A percentile compares a stretch with the other conserved stretches of the same genome.
Conservation (phyloP, 2,113 vertebrate genomes). For the Cercocebus atys region DNA sequence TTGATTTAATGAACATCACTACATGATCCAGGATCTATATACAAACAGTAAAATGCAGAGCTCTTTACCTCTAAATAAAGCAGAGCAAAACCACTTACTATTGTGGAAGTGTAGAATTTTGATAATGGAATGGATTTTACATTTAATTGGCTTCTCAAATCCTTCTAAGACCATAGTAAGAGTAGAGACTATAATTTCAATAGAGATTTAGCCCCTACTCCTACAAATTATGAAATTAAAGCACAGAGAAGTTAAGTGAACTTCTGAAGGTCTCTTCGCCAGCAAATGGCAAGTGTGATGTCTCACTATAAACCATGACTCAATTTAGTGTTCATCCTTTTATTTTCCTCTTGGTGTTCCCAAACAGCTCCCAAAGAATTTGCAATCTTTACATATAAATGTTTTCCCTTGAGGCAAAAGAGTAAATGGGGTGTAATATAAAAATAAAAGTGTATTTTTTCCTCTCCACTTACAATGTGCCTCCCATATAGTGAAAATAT, state of each 20-base stretch:
- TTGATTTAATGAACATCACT: background rate
- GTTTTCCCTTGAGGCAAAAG: background rate
- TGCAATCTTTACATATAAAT: background rate
- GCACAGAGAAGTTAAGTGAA: background rate
- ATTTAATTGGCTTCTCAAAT: background rate
- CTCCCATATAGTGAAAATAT: background rate
- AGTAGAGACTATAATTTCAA: background rate
- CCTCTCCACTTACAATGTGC: background rate
- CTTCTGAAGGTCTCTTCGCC: background rate
- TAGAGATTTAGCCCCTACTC: background rate
- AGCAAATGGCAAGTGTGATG: background rate
- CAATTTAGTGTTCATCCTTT: background rate
- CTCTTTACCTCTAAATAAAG: background rate
- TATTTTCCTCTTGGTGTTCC: background rate
- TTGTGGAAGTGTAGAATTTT: conserved; percentile 11
- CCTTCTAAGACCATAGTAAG: background rate
- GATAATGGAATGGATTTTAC: background rate
- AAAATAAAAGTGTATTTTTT: conserved; percentile 13
- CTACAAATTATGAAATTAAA: conserved; percentile 4
- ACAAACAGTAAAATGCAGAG: background rate
- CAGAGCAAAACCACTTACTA: background rate
- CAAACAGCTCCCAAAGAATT: background rate
- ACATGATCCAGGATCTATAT: background rate
- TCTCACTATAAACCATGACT: background rate
- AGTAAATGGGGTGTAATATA: background rate